Base-by-base conservation (phyloP, 2,888 invertebrate genomes). In the Zygogramma bicolorata region DNA sequence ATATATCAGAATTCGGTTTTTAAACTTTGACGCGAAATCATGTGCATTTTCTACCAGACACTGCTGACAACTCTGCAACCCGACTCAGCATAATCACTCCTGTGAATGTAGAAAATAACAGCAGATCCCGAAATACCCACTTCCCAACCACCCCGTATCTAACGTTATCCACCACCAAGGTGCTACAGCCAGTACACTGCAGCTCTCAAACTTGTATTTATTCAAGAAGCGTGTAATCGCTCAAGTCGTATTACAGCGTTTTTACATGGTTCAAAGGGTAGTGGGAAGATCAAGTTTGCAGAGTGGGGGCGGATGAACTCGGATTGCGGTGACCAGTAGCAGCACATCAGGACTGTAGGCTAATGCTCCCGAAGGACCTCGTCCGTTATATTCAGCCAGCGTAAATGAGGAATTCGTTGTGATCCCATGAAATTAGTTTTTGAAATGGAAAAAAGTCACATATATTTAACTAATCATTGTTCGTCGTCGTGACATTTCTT, bases 321-420 rank as follows among this genome's bases (percentile, higher is more conserved):
- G 53, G 53, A 25, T 53, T 53, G 53, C 53, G 53, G 27, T 53
- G 53, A 53, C 53, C 53, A 25, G 53, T 53, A 53, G 53, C 27
- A 53, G 53, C 53, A 53, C 3, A 53, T 53, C 27, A 27, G 53
- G 27, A 53, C 53, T 25, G 53, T 53, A 53, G 53, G 53, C 53
- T 53, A 53, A 53, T 53, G 53, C 53, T 53, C 53, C 53, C 53
- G 53, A 53, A 53, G 53, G 53, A 53, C 53, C 53, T 42, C 42
- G 42, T 18, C 42, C 1, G n/a, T n/a, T 3, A 1, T 42, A 4
- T n/a, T 15, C 6, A 42, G 18, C n/a, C 13, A 34, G 4, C 34
- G 34, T 34, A 34, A 34, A 13, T 34, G 34, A 34, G 34, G 13
- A 13, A 34, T 34, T 13, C 0, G 2, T 13, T 3, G 34, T 10